Conservation (phyloP, 2,888 invertebrate genomes). For the Pristionchus mayeri region DNA sequence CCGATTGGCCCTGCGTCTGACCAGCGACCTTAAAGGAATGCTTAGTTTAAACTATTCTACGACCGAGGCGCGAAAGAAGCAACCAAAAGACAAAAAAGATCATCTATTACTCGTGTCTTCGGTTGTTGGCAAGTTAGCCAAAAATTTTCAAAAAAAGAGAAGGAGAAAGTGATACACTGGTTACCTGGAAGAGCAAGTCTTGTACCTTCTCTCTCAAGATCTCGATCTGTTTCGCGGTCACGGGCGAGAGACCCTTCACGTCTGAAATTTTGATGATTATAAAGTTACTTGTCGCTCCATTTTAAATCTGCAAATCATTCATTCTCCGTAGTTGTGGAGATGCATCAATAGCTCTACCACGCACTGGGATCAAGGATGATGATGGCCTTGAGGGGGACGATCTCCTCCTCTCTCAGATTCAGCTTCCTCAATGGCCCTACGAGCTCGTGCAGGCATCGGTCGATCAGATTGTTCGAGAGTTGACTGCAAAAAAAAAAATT, state of each 20-base stretch:
- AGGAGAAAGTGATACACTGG: background rate
- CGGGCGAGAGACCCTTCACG: constrained; percentile 71
- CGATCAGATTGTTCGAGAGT: constrained; percentile 74
- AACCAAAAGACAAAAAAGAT: no score
- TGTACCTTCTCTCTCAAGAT: constrained; percentile 74
- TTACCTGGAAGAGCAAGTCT: constrained; percentile 74
- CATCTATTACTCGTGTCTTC: no score
- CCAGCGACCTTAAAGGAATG: constrained; percentile 67
- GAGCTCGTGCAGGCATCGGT: constrained; percentile 74
- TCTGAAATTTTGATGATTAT: no score
- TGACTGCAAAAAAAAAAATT: constrained; percentile 69
- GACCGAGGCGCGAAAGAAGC: no score
- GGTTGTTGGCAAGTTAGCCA: no score
- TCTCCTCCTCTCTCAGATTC: constrained; percentile 74
- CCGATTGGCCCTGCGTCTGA: constrained; percentile 72
- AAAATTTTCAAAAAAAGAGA: no score
- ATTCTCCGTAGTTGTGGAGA: no score
- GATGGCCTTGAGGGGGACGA: constrained; percentile 75
- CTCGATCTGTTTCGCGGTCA: constrained; percentile 68
- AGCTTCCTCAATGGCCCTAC: constrained; percentile 72
- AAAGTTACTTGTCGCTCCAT: no score
- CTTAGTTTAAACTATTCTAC: no score
- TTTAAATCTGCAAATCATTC: background rate
- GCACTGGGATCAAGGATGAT: constrained; percentile 74
- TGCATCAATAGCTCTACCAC: no score